These are phyloP conservation scores for Toxonevra muliebris DNA, from an alignment of 2,888 invertebrate genomes.

Conservation along the genomic window DNA sequence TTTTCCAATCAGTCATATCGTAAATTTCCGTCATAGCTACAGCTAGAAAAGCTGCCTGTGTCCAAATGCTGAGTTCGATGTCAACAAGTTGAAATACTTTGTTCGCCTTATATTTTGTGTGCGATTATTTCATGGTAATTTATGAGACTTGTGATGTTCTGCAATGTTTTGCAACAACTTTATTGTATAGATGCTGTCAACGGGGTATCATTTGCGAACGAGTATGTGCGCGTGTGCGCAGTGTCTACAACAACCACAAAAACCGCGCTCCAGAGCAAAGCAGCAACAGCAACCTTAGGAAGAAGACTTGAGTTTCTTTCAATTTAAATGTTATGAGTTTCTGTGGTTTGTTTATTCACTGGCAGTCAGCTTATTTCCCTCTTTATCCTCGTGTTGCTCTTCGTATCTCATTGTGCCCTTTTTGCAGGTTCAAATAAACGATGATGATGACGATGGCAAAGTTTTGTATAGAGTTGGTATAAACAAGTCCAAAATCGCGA, in stretches of 20 bases:
- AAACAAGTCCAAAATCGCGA: too few species aligned
- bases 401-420: too few species aligned
- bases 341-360: slow-evolving; percentile 23
- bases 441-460: too few species aligned
- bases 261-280: too few species aligned
- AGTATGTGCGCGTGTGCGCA: too few species aligned
- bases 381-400: too few species aligned
- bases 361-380: background rate
- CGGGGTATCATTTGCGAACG: too few species aligned
- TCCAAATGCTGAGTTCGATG: background rate
- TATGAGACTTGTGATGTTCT: slow-evolving; percentile 58
- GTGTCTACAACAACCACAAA: too few species aligned
- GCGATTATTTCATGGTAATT: slow-evolving; percentile 44
- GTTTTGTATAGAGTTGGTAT: too few species aligned
- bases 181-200: too few species aligned
- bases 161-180: background rate
- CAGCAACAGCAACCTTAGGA: too few species aligned
- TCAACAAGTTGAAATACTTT: slow-evolving; percentile 28
- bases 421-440: too few species aligned
- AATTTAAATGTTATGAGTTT: slow-evolving; percentile 38
- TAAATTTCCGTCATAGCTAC: background rate
- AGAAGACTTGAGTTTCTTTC: slow-evolving; percentile 13
- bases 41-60: background rate
- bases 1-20: background rate
- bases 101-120: slow-evolving; percentile 20